These are phyloP conservation scores for Taxidea taxus DNA, from an alignment of 2,113 vertebrate genomes.

Conservation along the genomic window DNA sequence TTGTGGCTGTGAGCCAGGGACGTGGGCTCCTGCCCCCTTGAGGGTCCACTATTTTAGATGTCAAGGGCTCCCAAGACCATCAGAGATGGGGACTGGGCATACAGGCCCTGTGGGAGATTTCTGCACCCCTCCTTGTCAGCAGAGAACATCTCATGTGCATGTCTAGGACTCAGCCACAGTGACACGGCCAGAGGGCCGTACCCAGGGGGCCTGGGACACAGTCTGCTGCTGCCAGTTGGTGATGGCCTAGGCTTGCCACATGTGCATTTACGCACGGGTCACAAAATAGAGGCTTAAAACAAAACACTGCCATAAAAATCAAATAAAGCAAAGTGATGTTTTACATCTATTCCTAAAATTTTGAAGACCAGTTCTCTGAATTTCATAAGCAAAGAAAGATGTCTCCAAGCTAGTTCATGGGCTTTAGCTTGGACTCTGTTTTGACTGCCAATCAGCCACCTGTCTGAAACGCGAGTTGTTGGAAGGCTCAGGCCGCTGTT, in stretches of 20 bases:
- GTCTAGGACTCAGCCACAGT: not conserved
- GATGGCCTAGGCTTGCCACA: rapidly evolving
- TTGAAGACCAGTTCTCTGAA: not conserved
- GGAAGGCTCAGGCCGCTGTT: not conserved
- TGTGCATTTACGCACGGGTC: not conserved
- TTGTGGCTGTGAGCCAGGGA: rapidly evolving
- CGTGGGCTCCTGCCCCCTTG: rapidly evolving
- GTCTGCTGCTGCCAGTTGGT: rapidly evolving
- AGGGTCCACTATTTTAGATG: not conserved
- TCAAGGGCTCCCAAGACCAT: not conserved
- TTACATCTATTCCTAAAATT: not conserved
- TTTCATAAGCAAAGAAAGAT: not conserved
- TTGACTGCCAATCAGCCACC: not conserved
- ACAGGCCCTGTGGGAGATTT: no score
- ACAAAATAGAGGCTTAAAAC: not conserved
- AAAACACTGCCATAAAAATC: not conserved
- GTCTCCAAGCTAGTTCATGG: not conserved
- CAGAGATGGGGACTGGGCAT: not conserved
- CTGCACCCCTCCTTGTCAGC: rapidly evolving
- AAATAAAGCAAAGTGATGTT: not conserved
- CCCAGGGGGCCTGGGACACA: rapidly evolving
- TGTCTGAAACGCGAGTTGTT: not conserved
- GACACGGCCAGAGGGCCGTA: rapidly evolving
- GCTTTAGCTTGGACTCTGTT: not conserved
- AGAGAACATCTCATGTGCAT: rapidly evolving